These are phyloP conservation scores for Cantharis rustica DNA, from an alignment of 2,888 invertebrate species.

Conservation along the genomic window DNA sequence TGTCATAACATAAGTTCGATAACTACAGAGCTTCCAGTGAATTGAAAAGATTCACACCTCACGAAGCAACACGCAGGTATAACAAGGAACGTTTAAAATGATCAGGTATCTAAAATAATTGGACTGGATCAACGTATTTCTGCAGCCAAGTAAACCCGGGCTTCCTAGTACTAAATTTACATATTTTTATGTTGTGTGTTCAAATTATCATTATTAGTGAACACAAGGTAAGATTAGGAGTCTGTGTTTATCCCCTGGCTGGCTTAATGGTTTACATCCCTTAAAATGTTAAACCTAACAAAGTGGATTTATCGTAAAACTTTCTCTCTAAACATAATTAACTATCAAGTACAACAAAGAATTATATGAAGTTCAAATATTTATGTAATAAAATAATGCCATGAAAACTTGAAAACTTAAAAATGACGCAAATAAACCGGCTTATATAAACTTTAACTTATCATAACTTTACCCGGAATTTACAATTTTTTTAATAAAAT, in stretches of 20 bases:
- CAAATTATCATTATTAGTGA: neutral
- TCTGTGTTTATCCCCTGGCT: neutral
- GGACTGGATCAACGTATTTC: neutral
- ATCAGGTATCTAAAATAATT: neutral
- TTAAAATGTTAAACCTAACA: neutral
- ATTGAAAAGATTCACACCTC: too few relatives aligned
- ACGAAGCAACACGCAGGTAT: neutral
- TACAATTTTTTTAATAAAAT: too few relatives aligned
- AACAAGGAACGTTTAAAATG: neutral
- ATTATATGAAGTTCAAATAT: neutral
- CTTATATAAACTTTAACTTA: too few relatives aligned
- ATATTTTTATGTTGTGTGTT: neutral
- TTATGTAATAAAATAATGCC: too few relatives aligned
- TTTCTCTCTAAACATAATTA: neutral
- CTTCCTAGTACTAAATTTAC: neutral
- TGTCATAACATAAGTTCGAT: too few relatives aligned
- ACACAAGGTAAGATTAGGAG: neutral
- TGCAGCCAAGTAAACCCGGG: neutral
- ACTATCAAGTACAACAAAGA: neutral
- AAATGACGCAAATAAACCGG: too few relatives aligned
- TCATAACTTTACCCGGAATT: too few relatives aligned
- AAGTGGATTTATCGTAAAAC: neutral
- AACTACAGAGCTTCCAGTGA: too few relatives aligned
- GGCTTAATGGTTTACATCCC: neutral
- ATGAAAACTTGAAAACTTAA: too few relatives aligned